Percentiles rank a stretch among this genome's conserved stretches.
phyloP scores from a whole-genome alignment of 2,113 vertebrate species.

The Pandion haliaetus region DNA sequence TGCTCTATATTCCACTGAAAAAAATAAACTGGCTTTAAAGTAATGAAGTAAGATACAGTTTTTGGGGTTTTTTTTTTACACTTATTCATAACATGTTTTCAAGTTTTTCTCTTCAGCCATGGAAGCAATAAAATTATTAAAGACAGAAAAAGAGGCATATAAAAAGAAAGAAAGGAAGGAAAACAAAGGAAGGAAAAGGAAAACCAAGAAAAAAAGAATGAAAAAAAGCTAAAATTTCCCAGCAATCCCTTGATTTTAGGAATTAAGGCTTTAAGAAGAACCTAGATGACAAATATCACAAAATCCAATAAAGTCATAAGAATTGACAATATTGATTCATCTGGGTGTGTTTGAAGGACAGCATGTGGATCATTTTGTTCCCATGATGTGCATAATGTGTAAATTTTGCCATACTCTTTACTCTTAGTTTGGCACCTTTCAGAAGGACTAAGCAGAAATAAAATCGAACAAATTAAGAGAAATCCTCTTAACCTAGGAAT shows the following conservation, averaged over 20 bases:
- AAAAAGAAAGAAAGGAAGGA: neutral
- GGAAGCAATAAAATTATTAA: neutral
- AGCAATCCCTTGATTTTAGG: neutral
- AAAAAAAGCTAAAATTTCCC: neutral
- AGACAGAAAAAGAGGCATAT: neutral
- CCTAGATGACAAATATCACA: neutral
- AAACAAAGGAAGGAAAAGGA: neutral
- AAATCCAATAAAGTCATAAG: neutral
- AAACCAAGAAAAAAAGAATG: neutral
- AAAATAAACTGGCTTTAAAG: neutral
- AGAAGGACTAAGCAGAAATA: neutral
- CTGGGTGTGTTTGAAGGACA: neutral
- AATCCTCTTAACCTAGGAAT: neutral
- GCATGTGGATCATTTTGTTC: neutral
- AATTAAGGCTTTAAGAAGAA: neutral
- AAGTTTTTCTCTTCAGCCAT: neutral
- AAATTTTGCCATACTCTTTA: neutral
- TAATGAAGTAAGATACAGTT: neutral
- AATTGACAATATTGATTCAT: neutral
- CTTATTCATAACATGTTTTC: neutral
- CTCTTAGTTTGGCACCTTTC: neutral
- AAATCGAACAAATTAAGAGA: neutral
- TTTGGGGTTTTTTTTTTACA: too few species aligned
- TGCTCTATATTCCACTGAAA: neutral
- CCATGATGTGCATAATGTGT: neutral